A percentile compares a stretch with the other conserved stretches of the same genome.
These are phyloP conservation scores for Pheosia gnoma DNA, from an alignment of 2,888 invertebrate species.

Conservation along the genomic window DNA sequence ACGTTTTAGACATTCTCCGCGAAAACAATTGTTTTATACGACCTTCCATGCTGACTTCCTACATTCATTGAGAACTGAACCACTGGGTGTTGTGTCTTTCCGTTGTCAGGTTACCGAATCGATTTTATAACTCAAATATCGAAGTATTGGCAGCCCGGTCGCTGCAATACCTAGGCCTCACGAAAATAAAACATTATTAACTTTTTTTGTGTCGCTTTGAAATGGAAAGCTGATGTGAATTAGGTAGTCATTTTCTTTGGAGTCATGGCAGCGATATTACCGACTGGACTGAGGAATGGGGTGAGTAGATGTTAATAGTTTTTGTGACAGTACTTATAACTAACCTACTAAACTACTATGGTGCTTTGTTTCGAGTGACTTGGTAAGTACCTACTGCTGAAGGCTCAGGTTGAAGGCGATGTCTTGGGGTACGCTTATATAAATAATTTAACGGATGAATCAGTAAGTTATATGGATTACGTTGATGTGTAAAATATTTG, in stretches of 20 bases:
- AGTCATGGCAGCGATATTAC: slow-evolving; percentile 70
- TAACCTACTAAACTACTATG: too few relatives aligned
- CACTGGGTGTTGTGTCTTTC: slow-evolving; percentile 47
- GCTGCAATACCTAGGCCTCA: background rate
- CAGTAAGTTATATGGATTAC: too few relatives aligned
- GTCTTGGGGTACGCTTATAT: too few relatives aligned
- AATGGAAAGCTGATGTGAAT: slow-evolving; percentile 21
- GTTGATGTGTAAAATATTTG: too few relatives aligned
- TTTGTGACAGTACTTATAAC: background rate
- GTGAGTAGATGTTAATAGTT: slow-evolving; percentile 42
- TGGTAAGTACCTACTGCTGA: too few relatives aligned
- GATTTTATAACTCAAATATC: slow-evolving; percentile 54
- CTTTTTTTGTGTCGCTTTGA: slow-evolving; percentile 10
- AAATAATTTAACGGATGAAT: too few relatives aligned
- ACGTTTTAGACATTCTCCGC: slow-evolving; percentile 12
- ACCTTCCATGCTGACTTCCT: slow-evolving; percentile 23
- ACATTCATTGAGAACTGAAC: slow-evolving; percentile 24
- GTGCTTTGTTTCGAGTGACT: too few relatives aligned
- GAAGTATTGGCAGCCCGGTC: slow-evolving; percentile 17
- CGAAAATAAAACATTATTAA: background rate
- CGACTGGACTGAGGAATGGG: slow-evolving; percentile 67
- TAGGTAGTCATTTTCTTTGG: slow-evolving; percentile 8
- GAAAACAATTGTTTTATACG: slow-evolving; percentile 10
- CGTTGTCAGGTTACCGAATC: slow-evolving; percentile 78
- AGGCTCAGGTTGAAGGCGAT: too few relatives aligned